These are phyloP conservation scores for Thereuonema tuberculata DNA, from an alignment of 1,140 invertebrate genomes.

Conservation along the genomic window DNA sequence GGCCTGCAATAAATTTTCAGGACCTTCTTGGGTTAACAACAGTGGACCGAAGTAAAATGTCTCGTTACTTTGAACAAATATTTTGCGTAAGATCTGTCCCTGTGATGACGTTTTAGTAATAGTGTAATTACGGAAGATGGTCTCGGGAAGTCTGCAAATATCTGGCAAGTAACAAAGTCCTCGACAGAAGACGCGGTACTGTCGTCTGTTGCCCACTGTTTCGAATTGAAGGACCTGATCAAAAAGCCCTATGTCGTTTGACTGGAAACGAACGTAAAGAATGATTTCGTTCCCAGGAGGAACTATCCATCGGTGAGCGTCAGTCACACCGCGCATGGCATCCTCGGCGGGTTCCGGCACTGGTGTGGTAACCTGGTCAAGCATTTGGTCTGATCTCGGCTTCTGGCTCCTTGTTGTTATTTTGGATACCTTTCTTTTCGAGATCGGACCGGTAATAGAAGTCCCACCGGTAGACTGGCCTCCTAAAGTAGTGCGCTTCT, in stretches of 20 bases:
- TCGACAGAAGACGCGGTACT: background rate
- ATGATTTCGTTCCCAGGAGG: background rate
- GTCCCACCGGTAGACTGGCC: background rate
- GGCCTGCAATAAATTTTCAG: background rate
- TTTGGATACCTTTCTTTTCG: background rate
- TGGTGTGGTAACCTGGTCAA: background rate
- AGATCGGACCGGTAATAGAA: background rate
- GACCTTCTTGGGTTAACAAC: background rate
- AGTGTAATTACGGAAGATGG: background rate
- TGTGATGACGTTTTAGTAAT: background rate
- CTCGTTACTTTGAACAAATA: background rate
- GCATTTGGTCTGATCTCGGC: background rate
- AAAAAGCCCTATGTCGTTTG: background rate
- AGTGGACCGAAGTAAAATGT: background rate
- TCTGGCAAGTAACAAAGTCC: background rate
- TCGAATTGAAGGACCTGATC: background rate
- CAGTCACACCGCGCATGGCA: background rate
- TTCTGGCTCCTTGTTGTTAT: background rate
- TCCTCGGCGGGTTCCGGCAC: background rate
- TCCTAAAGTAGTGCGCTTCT: background rate
- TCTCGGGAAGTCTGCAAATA: background rate
- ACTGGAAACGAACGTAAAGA: background rate
- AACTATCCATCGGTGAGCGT: background rate
- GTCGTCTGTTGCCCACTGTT: background rate
- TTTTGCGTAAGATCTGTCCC: background rate